phyloP scores from a whole-genome alignment of 2,113 vertebrate species.

The Gopherus evgoodei region DNA sequence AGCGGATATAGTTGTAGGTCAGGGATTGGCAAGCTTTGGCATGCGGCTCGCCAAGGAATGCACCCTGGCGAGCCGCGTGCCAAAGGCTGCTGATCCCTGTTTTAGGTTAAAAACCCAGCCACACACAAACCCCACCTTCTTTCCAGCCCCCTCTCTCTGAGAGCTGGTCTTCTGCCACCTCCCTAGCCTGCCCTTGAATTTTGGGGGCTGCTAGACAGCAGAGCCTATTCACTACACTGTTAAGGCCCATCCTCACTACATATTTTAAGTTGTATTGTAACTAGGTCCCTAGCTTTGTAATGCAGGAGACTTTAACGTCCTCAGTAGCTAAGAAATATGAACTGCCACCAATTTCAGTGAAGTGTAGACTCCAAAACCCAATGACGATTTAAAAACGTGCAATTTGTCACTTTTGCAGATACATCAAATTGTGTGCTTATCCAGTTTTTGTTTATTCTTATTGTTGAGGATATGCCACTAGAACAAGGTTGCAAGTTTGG shows the following conservation, averaged over 20 bases:
- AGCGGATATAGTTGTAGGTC: neutral
- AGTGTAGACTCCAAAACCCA: neutral
- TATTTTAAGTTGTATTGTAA: neutral
- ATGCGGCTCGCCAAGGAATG: no score
- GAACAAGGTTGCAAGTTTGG: neutral
- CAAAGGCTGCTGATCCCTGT: no score
- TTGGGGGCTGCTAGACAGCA: neutral
- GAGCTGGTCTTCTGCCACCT: neutral
- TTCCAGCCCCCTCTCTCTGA: neutral
- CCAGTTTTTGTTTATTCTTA: neutral
- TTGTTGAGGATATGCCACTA: neutral
- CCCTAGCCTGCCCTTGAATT: neutral
- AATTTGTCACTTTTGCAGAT: neutral
- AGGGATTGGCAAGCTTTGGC: no score
- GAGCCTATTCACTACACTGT: neutral
- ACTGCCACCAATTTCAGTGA: neutral
- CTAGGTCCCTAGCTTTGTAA: neutral
- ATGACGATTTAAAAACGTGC: conserved; percentile 16
- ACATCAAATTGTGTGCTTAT: conserved; percentile 16
- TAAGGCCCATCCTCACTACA: neutral
- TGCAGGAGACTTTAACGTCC: neutral
- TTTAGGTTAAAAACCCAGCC: neutral
- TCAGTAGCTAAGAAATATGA: neutral
- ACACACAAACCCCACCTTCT: neutral
- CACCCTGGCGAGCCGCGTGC: no score